Evolutionary conservation across 2,113 vertebrate species (phyloP).

Genomic region (Petrocephalus zakoni): DNA sequence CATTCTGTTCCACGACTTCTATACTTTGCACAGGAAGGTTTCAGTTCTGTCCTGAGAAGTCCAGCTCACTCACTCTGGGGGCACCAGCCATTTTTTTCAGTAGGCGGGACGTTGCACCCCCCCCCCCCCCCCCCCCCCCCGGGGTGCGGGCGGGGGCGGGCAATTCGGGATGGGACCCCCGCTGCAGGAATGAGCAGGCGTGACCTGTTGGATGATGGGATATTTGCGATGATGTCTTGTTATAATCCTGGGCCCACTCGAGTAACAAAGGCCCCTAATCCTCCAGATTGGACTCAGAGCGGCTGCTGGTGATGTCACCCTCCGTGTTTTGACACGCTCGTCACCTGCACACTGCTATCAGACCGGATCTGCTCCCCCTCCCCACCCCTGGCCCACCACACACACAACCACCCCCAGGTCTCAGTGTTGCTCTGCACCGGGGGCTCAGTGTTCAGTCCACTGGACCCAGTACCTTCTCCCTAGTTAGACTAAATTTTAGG

Average conservation of each 20-base stretch:
- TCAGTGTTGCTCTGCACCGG: background rate
- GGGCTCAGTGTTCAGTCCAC: background rate
- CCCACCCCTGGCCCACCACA: background rate
- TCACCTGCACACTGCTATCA: background rate
- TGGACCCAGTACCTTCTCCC: constrained; percentile 1
- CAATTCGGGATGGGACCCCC: too few relatives aligned
- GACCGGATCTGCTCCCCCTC: too few relatives aligned
- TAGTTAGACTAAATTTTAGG: background rate
- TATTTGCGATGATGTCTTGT: constrained; percentile 21
- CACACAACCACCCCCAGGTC: background rate
- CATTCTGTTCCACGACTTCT: background rate
- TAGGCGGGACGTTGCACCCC: background rate
- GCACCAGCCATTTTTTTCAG: background rate
- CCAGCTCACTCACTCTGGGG: background rate
- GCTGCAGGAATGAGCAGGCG: too few relatives aligned
- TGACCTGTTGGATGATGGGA: too few relatives aligned
- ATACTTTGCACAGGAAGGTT: background rate
- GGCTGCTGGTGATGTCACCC: constrained; percentile 21
- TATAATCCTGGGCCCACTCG: constrained; percentile 27
- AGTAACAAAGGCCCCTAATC: constrained; percentile 25
- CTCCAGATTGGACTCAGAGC: constrained; percentile 21
- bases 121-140: background rate
- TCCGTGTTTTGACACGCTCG: background rate
- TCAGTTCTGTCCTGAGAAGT: background rate
- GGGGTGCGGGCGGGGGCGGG: too few relatives aligned